phyloP scores from a whole-genome alignment of 2,888 invertebrate genomes.

The Eupeodes luniger region DNA sequence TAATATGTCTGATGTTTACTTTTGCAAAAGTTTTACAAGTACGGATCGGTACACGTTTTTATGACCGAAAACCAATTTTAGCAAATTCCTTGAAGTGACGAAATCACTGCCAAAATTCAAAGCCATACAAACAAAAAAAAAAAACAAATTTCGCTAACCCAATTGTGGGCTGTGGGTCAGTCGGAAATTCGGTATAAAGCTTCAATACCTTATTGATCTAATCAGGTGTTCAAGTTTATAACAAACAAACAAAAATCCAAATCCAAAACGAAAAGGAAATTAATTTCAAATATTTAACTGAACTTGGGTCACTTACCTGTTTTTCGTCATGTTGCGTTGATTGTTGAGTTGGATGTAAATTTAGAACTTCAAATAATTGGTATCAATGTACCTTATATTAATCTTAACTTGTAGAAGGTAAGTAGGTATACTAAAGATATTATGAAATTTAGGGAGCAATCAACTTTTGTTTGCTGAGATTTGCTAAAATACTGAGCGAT shows the following conservation, averaged over 20 bases:
- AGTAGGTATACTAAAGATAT: background rate
- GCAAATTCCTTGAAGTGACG: constrained; percentile 47
- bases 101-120: constrained; percentile 27
- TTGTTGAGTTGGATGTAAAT: background rate
- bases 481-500: background rate
- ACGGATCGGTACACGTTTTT: background rate
- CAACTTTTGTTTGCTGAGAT: constrained; percentile 11
- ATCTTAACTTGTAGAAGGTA: background rate
- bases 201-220: constrained; percentile 15
- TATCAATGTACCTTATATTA: background rate
- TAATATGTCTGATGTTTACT: background rate
- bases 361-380: background rate
- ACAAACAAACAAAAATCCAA: background rate
- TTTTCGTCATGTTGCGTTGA: constrained; percentile 51
- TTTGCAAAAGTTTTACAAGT: background rate
- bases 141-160: constrained; percentile 49
- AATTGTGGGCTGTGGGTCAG: constrained; percentile 40
- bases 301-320: constrained; percentile 52
- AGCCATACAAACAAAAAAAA: background rate
- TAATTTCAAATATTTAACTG: background rate
- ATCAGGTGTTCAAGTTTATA: constrained; percentile 62
- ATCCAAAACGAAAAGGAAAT: background rate
- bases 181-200: background rate
- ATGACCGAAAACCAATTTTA: background rate
- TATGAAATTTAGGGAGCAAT: background rate